A percentile compares a stretch with the other conserved stretches of the same genome.
Conservation (phyloP, 2,113 vertebrate species). For the Festucalex cinctus region DNA sequence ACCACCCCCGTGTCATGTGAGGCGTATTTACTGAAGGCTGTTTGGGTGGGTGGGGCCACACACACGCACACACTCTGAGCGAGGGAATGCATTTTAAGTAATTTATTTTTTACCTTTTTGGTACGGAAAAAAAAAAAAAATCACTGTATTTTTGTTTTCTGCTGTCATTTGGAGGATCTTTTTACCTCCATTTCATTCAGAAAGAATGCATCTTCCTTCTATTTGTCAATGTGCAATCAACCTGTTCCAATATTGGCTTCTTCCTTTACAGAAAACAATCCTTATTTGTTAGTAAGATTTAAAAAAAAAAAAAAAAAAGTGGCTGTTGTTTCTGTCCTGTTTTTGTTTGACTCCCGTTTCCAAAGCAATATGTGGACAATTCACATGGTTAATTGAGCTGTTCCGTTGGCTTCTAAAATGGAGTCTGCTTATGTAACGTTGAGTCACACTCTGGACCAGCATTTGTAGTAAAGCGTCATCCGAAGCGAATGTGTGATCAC, state of each 20-base stretch:
- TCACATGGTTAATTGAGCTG: background rate
- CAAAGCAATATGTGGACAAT: slow-evolving; percentile 23
- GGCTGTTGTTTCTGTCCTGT: background rate
- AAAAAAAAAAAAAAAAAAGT: background rate
- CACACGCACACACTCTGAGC: slow-evolving; percentile 30
- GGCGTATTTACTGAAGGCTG: background rate
- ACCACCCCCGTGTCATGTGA: background rate
- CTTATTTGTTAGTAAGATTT: background rate
- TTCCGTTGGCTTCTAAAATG: background rate
- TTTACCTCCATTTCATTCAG: background rate
- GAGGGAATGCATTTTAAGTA: slow-evolving; percentile 54
- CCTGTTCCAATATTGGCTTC: slow-evolving; percentile 12
- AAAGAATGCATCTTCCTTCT: slow-evolving; percentile 17
- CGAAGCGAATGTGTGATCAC: background rate
- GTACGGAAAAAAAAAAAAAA: slow-evolving; percentile 23
- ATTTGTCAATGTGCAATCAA: slow-evolving; percentile 29
- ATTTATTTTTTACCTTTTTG: slow-evolving; percentile 66
- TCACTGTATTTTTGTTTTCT: slow-evolving; percentile 41
- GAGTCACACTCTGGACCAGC: slow-evolving; percentile 16
- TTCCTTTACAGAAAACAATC: slow-evolving; percentile 7
- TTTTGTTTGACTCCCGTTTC: slow-evolving; percentile 14
- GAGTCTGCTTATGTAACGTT: background rate
- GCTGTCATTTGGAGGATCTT: background rate
- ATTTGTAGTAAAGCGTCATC: background rate
- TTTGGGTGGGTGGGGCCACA: slow-evolving; percentile 7